Evolutionary conservation across 1,140 invertebrate species (phyloP), one percentile per base, ranked within the genome.

Genomic region (Saccostrea glomerata): DNA sequence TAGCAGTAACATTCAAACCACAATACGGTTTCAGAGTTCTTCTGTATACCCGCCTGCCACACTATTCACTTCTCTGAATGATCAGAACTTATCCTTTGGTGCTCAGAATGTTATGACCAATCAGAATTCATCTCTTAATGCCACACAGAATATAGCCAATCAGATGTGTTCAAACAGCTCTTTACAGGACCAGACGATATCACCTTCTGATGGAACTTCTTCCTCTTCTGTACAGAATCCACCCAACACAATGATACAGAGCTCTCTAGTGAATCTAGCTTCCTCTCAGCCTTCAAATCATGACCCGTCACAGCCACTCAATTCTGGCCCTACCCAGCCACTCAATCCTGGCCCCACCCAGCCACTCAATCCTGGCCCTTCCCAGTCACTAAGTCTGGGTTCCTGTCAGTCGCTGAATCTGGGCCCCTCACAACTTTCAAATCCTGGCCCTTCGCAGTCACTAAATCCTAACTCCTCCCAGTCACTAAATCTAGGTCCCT

Each of bases 181-280:
- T 36, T 36, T 77, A 36, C 70, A 77, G 70, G 13, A 23, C 70
- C 70, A 77, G 23, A 30, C 23, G 12, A 13, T 36, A 36, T 25
- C 23, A 77, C 15, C 70, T 13, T 15, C 30, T 30, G 25, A 11
- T 15, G 70, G 70, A 2, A 25, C 25, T 36, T 77, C 25, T 36
- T 77, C 70, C 70, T 77, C 70, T 4, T 13, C 23, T 77, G 70
- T 77, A 25, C 70, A 77, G 70, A 77, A 77, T 36, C 70, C 13
- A 25, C 70, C 23, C 2, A 30, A 12, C 25, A 36, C 70, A 77
- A 15, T 63, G n/a, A 63, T 77, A 25, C 70, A 66, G 23, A 20
- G 23, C 20, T 66, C 60, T n/a, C 20, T 23, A 66, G 23, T 66
- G 60, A 66, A 66, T 23, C 60, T 9, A n/a, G 60, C 6, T 20